Evolutionary conservation across 1,140 invertebrate genomes (phyloP).

Genomic region (Drosophila kohkoa): DNA sequence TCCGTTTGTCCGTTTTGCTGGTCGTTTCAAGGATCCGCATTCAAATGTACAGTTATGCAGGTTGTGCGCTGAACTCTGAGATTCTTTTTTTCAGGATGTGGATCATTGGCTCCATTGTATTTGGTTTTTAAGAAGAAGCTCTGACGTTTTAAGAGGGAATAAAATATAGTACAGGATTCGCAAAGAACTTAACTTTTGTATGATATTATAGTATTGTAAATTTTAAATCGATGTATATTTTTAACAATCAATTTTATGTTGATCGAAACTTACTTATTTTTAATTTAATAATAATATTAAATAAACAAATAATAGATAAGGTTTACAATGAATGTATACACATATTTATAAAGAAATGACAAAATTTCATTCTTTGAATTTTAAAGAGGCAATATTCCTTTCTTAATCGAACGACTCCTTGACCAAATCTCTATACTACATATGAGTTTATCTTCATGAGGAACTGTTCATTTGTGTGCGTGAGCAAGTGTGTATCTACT

Average conservation of each 20-base stretch:
- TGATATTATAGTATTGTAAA: too few relatives aligned
- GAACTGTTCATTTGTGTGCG: slow-evolving; percentile 8
- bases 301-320: too few relatives aligned
- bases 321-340: too few relatives aligned
- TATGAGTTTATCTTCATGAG: background rate
- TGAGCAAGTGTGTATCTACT: slow-evolving; percentile 13
- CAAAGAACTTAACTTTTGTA: too few relatives aligned
- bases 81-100: background rate
- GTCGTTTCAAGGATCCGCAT: slow-evolving; percentile 26
- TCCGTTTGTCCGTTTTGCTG: slow-evolving; percentile 14
- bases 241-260: too few relatives aligned
- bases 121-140: background rate
- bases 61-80: background rate
- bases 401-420: background rate
- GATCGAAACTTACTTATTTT: too few relatives aligned
- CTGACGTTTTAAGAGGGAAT: background rate
- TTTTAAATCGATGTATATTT: too few relatives aligned
- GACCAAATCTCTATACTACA: slow-evolving; percentile 16
- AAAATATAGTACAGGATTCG: too few relatives aligned
- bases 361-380: too few relatives aligned
- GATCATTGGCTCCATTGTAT: slow-evolving; percentile 4
- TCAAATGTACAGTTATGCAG: slow-evolving; percentile 48
- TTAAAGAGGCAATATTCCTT: too few relatives aligned
- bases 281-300: too few relatives aligned
- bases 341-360: too few relatives aligned